Evolutionary conservation across 2,888 invertebrate species (phyloP), one percentile per base, ranked within the genome.

Genomic region (Papilio demoleus): DNA sequence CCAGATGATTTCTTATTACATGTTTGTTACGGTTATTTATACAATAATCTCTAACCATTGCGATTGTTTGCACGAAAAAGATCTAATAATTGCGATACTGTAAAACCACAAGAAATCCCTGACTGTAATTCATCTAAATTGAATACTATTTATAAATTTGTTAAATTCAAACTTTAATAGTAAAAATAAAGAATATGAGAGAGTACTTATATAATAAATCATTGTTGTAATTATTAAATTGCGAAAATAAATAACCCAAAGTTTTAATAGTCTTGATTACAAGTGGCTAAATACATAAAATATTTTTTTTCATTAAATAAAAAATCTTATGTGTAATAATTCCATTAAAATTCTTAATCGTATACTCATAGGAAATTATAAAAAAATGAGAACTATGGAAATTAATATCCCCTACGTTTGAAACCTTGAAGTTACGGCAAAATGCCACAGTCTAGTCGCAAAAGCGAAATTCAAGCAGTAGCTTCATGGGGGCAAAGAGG

Each of bases 1-100:
- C 83, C 87, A 88, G 85, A 85, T 88, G 88, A 88, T 83, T 83
- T 80, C 78, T 82, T 84, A 84, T 80, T 70, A 75, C 74, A 70
- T 77, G 76, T 77, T 81, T 58, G 45, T 63, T 1, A 42, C 24
- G 31, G 27, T 31, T 36, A 27, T 14, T 24, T 47, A 5, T 45
- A 22, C 40, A 12, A 31, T 9, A 12, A 56, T 12, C 19, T 8
- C 19, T 9, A 65, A 31, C 19, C 31, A 56, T 40, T 42, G 56
- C 1, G 1, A 24, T 65, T 2, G 9, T 11, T 36, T 53, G 8
- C 38, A 31, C 4, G 42, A 1, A 0, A 0, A 17, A 40, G 12
- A 36, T n/a, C 53, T 38, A 64, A 64, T 24, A 38, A n/a, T n/a
- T n/a, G n/a, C 11, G n/a, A 0, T 11, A n/a, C 1, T 24, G 6